phyloP scores from a whole-genome alignment of 2,797 vertebrate genomes.

The Poeciliopsis presidionis region DNA sequence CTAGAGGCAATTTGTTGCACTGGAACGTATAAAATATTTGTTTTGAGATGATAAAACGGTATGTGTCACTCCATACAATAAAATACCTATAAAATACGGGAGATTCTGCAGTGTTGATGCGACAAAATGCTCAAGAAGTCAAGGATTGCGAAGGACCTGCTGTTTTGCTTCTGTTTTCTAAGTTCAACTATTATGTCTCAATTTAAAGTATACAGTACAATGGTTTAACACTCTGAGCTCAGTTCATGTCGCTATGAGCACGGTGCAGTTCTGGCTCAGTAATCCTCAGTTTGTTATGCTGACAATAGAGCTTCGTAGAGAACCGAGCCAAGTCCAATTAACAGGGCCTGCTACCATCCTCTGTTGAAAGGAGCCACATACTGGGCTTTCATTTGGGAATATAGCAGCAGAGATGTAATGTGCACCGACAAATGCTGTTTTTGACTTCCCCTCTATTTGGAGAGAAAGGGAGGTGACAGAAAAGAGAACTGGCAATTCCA shows the following conservation, averaged over 20 bases:
- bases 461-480: constrained; percentile 54
- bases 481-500: constrained; percentile 61
- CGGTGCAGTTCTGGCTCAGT: constrained; percentile 60
- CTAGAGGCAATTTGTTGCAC: background rate
- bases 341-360: constrained; percentile 76
- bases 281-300: constrained; percentile 69
- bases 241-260: constrained; percentile 42
- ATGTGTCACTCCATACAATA: background rate
- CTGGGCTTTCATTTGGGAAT: constrained; percentile 73
- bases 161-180: background rate
- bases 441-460: constrained; percentile 62
- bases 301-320: constrained; percentile 73
- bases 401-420: constrained; percentile 70
- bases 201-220: constrained; percentile 38
- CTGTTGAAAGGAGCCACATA: constrained; percentile 75
- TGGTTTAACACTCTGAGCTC: constrained; percentile 47
- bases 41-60: background rate
- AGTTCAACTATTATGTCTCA: constrained; percentile 10
- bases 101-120: background rate
- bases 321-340: constrained; percentile 82
- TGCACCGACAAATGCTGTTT: constrained; percentile 71
- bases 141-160: background rate
- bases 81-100: background rate
- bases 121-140: background rate
- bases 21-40: background rate